Base-by-base conservation (phyloP, 1,140 invertebrate genomes). In the Panonychus citri region DNA sequence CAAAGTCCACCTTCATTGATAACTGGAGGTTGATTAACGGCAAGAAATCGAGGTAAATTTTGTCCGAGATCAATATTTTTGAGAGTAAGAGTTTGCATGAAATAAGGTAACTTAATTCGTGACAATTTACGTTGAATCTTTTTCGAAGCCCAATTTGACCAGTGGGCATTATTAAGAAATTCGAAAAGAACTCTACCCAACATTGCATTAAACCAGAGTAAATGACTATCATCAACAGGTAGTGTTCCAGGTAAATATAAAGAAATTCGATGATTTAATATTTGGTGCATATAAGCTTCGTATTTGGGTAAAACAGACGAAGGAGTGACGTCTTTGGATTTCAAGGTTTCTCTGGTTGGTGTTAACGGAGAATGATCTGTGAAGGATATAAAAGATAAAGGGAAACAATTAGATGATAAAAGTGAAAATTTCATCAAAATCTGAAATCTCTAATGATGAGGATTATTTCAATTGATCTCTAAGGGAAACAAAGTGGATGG, bases 1-100 rank as follows among this genome's bases (percentile, higher is more conserved):
- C 90, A 97, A 21, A 94, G 70, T 3, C 93, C 91, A 61, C 81
- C 77, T 57, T 84, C 79, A 71, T 96, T 84, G 34, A 88, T 65
- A 50, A 58, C 60, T 50, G 76, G 71, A 0, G 86, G 85, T 62
- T 78, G 75, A 28, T 76, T 76, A 28, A 82, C 77, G 51, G 78
- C 76, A 51, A 81, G 76, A 62, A 95, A 79, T 7, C 82, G 71
- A 25, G 89, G 83, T 15, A 83, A 74, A 15, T 77, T 76, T 55
- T 76, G 75, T 17, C 85, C 85, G 57, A 90, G 71, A 43, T 81
- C 76, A 34, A 91, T 70, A 59, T 85, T 79, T 1, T 79, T 78
- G 24, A 91, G 77, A 17, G 75, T 68, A 12, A 93, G 70, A 62
- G 83, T 81, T 64, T 89, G 84, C 69, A 93, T 83, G 61, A 90